Evolutionary conservation across 2,888 invertebrate species (phyloP).

Genomic region (Tuta absoluta): DNA sequence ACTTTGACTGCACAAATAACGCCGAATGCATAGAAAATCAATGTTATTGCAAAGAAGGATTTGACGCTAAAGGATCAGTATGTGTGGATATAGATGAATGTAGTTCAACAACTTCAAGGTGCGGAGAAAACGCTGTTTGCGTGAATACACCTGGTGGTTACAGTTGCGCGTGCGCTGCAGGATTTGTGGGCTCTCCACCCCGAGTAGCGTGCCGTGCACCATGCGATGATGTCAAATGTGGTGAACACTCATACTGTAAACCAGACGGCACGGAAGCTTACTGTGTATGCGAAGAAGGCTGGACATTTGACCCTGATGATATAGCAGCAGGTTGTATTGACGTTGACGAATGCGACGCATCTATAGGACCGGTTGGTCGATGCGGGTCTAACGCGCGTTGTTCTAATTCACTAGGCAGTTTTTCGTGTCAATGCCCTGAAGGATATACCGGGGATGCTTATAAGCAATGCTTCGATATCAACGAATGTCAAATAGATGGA

Average conservation of each 20-base stretch:
- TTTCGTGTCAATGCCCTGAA: slow-evolving; percentile 89
- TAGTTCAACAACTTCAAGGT: slow-evolving; percentile 70
- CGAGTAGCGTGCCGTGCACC: slow-evolving; percentile 91
- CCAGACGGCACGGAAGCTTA: slow-evolving; percentile 94
- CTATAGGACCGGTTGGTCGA: slow-evolving; percentile 88
- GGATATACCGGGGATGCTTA: slow-evolving; percentile 93
- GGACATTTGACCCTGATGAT: slow-evolving; percentile 94
- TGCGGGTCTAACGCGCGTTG: slow-evolving; percentile 93
- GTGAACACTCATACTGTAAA: slow-evolving; percentile 93
- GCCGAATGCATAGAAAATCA: slow-evolving; percentile 94
- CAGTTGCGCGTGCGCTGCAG: slow-evolving; percentile 90
- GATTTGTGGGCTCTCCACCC: slow-evolving; percentile 92
- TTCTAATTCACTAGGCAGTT: slow-evolving; percentile 90
- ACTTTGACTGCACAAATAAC: slow-evolving; percentile 95
- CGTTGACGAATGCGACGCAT: slow-evolving; percentile 93
- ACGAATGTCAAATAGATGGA: slow-evolving; percentile 88
- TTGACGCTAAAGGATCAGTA: slow-evolving; percentile 88
- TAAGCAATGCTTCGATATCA: slow-evolving; percentile 89
- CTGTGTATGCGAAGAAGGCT: slow-evolving; percentile 95
- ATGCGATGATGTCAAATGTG: slow-evolving; percentile 94
- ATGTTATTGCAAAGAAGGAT: slow-evolving; percentile 94
- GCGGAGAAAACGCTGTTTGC: slow-evolving; percentile 89
- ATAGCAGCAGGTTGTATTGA: slow-evolving; percentile 95
- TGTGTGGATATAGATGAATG: slow-evolving; percentile 94
- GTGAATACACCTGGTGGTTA: slow-evolving; percentile 90